Percentiles rank a stretch among this genome's conserved stretches.
Evolutionary conservation across 1,140 invertebrate species (phyloP).

Genomic region (Tenebrio molitor): DNA sequence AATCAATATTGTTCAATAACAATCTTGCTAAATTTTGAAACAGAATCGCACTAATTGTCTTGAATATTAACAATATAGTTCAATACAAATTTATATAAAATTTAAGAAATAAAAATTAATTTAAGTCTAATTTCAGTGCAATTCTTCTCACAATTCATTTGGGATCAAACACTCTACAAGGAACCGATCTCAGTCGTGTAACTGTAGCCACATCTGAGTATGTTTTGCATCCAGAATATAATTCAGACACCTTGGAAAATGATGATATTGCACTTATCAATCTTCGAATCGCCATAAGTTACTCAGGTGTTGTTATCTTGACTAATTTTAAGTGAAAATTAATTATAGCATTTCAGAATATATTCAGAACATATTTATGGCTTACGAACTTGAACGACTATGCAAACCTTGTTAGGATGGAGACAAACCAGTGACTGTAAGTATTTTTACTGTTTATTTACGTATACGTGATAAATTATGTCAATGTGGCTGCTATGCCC

Average conservation of each 20-base stretch:
- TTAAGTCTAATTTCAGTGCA: constrained; percentile 1
- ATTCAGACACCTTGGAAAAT: no score
- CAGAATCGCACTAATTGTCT: no score
- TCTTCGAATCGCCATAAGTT: background rate
- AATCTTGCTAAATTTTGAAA: no score
- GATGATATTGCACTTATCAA: background rate
- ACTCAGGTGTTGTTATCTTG: background rate
- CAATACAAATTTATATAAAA: no score
- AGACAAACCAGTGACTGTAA: constrained; percentile 12
- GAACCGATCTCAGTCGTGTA: background rate
- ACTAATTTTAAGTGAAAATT: background rate
- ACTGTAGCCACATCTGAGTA: background rate
- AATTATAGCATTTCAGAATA: no score
- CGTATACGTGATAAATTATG: background rate
- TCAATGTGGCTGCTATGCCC: background rate
- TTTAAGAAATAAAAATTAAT: no score
- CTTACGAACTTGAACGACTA: constrained; percentile 12
- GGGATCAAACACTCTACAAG: background rate
- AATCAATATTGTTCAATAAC: no score
- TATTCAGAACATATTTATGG: no score
- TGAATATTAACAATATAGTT: no score
- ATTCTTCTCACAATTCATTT: background rate
- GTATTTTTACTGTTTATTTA: background rate
- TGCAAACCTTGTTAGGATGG: background rate
- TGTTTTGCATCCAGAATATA: background rate